A percentile compares a stretch with the other conserved stretches of the same genome.
Evolutionary conservation across 2,113 vertebrate genomes (phyloP).

Genomic region (Formicarius rufipectus): DNA sequence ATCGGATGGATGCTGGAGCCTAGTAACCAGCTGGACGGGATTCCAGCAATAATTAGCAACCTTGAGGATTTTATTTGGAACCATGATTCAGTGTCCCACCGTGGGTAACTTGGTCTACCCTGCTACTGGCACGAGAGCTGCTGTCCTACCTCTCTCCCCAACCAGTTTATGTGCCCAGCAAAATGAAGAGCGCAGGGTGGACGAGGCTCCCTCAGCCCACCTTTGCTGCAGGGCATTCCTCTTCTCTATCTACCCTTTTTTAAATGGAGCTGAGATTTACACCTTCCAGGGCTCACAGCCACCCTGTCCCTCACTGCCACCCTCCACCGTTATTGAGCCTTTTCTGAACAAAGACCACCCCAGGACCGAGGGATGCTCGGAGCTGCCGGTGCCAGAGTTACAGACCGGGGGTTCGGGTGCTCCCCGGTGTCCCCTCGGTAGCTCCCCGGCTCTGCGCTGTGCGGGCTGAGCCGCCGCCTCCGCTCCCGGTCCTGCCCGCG

Average conservation of each 20-base stretch:
- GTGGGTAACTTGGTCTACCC: neutral
- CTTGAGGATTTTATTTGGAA: neutral
- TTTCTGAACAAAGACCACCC: accelerated
- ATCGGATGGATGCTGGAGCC: neutral
- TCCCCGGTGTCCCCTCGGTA: neutral
- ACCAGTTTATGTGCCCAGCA: accelerated
- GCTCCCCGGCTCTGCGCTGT: neutral
- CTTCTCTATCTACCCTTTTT: neutral
- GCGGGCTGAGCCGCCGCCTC: neutral
- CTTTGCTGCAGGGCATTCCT: accelerated
- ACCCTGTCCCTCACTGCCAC: accelerated
- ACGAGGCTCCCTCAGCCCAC: neutral
- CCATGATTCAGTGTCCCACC: neutral
- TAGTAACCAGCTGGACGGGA: neutral
- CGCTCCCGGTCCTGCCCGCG: neutral
- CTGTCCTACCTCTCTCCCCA: neutral
- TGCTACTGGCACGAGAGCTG: neutral
- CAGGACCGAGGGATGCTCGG: neutral
- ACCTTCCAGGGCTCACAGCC: neutral
- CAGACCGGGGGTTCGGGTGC: neutral
- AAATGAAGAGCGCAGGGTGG: accelerated
- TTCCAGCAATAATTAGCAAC: neutral
- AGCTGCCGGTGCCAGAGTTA: accelerated
- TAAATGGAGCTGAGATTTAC: accelerated
- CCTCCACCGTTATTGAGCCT: accelerated